Evolutionary conservation across 2,888 invertebrate genomes (phyloP).

Genomic region (Sinotaia quadrata): DNA sequence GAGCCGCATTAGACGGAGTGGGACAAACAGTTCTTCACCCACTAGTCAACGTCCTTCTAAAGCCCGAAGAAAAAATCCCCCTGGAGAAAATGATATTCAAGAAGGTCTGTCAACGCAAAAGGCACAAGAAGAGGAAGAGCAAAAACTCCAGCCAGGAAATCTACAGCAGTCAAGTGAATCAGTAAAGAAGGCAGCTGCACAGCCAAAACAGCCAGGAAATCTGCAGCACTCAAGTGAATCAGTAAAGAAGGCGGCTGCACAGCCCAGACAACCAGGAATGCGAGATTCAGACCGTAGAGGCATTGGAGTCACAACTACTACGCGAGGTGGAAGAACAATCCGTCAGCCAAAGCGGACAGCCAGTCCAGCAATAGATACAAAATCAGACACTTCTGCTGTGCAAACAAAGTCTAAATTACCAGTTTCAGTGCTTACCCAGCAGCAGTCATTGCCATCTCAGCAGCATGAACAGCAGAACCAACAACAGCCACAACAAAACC

Average conservation of each 20-base stretch:
- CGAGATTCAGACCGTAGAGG: slow-evolving; percentile 11
- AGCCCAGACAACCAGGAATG: not conserved
- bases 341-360: slow-evolving; percentile 33
- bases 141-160: not conserved
- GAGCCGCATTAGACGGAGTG: slow-evolving; percentile 40
- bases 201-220: not conserved
- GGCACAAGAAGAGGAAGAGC: slow-evolving; percentile 16
- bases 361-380: slow-evolving; percentile 11
- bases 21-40: slow-evolving; percentile 39
- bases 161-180: not conserved
- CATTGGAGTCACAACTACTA: slow-evolving; percentile 26
- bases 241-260: not conserved
- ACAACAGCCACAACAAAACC: not conserved
- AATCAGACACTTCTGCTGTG: slow-evolving; percentile 3
- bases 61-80: slow-evolving; percentile 30
- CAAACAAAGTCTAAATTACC: slow-evolving; percentile 4
- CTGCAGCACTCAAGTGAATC: not conserved
- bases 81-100: slow-evolving; percentile 17
- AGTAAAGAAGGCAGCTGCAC: not conserved
- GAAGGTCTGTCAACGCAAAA: slow-evolving; percentile 17
- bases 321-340: slow-evolving; percentile 32
- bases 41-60: slow-evolving; percentile 29
- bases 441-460: slow-evolving; percentile 1
- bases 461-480: not conserved
- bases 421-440: not conserved